Evolutionary conservation across 2,888 invertebrate genomes (phyloP).

Genomic region (Torymus aiolomorphi): DNA sequence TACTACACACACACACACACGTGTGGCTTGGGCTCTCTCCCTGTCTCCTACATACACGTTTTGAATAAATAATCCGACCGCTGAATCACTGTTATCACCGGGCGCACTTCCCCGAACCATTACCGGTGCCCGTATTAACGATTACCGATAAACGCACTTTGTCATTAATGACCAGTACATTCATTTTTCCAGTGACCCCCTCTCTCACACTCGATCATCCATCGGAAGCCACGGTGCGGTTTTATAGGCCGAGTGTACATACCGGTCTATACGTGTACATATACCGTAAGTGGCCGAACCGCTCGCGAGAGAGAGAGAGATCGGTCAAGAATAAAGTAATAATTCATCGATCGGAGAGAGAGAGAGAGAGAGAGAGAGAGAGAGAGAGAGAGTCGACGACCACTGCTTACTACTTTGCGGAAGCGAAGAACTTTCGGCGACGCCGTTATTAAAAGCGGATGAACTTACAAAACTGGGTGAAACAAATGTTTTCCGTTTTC

Average conservation of each 20-base stretch:
- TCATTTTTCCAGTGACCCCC: not conserved
- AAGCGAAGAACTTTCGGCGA: not conserved
- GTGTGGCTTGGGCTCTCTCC: too few species aligned
- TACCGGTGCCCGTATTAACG: not conserved
- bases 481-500: slow-evolving; percentile 18
- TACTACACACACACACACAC: too few species aligned
- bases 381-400: not conserved
- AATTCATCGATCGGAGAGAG: slow-evolving; percentile 38
- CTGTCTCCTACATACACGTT: too few species aligned
- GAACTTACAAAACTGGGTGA: slow-evolving; percentile 14
- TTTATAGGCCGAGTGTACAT: slow-evolving; percentile 31
- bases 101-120: not conserved
- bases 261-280: slow-evolving; percentile 11
- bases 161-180: slow-evolving; percentile 16
- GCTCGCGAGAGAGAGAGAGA: slow-evolving; percentile 4
- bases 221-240: slow-evolving; percentile 20
- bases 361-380: not conserved
- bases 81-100: not conserved
- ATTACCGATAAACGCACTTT: slow-evolving; percentile 18
- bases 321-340: slow-evolving; percentile 37
- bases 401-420: not conserved
- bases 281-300: not conserved
- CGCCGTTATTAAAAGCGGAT: slow-evolving; percentile 25
- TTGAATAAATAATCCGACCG: too few species aligned
- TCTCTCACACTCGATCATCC: slow-evolving; percentile 28